Conservation (phyloP, 2,888 invertebrate genomes). For the Agapetus fuscipes region DNA sequence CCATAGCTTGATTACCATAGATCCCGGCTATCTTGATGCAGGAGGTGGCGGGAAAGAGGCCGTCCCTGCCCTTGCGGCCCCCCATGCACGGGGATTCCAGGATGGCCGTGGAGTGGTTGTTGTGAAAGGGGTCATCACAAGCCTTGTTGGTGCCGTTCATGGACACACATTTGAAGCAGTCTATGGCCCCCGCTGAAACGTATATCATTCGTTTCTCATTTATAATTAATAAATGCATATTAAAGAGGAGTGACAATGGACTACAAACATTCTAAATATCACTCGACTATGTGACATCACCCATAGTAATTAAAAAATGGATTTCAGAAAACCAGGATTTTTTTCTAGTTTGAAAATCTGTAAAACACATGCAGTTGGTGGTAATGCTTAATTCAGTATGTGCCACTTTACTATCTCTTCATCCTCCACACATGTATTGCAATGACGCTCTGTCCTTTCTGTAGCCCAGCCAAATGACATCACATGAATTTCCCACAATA, state of each 20-base stretch:
- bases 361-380: background rate
- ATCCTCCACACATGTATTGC: too few relatives aligned
- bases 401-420: too few relatives aligned
- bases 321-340: background rate
- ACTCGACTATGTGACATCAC: too few relatives aligned
- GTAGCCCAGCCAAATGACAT: too few relatives aligned
- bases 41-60: constrained; percentile 91
- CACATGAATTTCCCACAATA: too few relatives aligned
- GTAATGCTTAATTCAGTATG: too few relatives aligned
- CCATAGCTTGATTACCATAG: too few relatives aligned
- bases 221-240: background rate
- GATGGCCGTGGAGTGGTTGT: constrained; percentile 76
- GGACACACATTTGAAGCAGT: constrained; percentile 96
- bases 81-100: constrained; percentile 91
- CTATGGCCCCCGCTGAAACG: constrained; percentile 59
- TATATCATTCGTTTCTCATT: too few relatives aligned
- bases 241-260: background rate
- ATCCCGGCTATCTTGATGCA: constrained; percentile 92
- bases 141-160: constrained; percentile 76
- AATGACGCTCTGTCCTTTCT: too few relatives aligned
- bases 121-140: constrained; percentile 94
- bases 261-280: too few relatives aligned
- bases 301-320: too few relatives aligned
- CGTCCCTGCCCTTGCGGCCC: constrained; percentile 84
- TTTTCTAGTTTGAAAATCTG: background rate